Percentiles rank a stretch among this genome's conserved stretches.
phyloP scores from a whole-genome alignment of 2,888 invertebrate genomes.

The Ernsta delagoae region DNA sequence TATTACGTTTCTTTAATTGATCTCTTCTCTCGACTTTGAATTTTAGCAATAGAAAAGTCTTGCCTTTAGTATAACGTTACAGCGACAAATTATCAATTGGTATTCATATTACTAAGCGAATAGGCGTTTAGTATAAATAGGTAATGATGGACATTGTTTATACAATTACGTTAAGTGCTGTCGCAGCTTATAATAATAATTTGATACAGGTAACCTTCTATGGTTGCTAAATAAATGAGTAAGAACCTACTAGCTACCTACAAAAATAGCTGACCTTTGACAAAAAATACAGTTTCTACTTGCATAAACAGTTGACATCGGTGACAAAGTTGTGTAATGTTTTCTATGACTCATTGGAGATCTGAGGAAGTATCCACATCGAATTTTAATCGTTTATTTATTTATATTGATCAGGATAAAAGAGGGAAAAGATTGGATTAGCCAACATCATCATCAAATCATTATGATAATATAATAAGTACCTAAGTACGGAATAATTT shows the following conservation, averaged over 20 bases:
- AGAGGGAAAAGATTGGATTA: not conserved
- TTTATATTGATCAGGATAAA: too few species aligned
- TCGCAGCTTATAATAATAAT: not conserved
- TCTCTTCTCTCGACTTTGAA: too few species aligned
- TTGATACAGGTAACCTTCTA: too few species aligned
- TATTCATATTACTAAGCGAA: too few species aligned
- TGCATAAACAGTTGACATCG: not conserved
- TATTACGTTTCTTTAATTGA: too few species aligned
- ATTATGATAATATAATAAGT: not conserved
- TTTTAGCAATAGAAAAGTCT: too few species aligned
- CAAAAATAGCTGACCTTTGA: not conserved
- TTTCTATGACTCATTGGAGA: conserved; percentile 13
- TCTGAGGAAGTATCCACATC: not conserved
- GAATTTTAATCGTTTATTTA: not conserved
- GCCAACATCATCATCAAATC: not conserved
- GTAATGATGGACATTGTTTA: too few species aligned
- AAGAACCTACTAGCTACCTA: not conserved
- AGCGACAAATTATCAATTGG: too few species aligned
- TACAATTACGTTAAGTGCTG: not conserved
- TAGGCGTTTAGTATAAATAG: not conserved
- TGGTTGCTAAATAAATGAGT: not conserved
- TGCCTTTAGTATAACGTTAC: too few species aligned
- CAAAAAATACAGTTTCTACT: not conserved
- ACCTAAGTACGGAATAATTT: too few species aligned
- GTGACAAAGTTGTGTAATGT: not conserved